Percentiles rank a stretch among this genome's conserved stretches.
Conservation (phyloP, 2,888 invertebrate genomes). For the Melikaiella ostensackeni region DNA sequence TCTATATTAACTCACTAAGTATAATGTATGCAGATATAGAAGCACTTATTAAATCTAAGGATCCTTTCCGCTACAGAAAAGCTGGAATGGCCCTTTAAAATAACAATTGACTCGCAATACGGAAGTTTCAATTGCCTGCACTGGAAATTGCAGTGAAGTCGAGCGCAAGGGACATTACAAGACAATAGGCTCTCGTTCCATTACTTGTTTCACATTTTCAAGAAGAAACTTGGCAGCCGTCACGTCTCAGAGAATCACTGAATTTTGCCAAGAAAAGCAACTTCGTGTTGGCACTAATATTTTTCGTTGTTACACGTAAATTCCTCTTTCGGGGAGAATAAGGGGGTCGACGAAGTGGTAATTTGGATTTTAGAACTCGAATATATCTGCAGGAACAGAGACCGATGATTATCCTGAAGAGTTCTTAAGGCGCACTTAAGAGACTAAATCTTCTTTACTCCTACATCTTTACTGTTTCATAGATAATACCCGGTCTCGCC, state of each 20-base stretch:
- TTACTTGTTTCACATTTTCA: constrained; percentile 8
- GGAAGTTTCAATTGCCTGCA: constrained; percentile 6
- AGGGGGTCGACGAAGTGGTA: background rate
- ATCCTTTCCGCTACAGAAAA: background rate
- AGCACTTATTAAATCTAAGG: background rate
- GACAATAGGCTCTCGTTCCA: constrained; percentile 2
- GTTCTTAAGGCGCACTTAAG: background rate
- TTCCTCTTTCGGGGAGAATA: background rate
- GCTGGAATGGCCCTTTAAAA: background rate
- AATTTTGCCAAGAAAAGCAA: constrained; percentile 4
- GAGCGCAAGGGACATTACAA: background rate
- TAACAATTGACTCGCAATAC: constrained; percentile 6
- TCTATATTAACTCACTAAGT: no score
- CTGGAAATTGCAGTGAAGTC: constrained; percentile 23
- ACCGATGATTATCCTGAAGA: constrained; percentile 8
- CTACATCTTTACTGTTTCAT: background rate
- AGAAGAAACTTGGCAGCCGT: constrained; percentile 7
- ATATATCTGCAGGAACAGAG: background rate
- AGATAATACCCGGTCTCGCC: background rate
- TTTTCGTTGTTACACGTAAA: background rate
- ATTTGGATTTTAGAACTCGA: background rate
- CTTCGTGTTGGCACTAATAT: constrained; percentile 4
- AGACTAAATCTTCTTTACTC: constrained; percentile 6
- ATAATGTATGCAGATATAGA: background rate
- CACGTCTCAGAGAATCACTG: background rate